A percentile compares a stretch with the other conserved stretches of the same genome.
Conservation (phyloP, 1,140 invertebrate genomes). For the Phymorhynchus buccinoides region DNA sequence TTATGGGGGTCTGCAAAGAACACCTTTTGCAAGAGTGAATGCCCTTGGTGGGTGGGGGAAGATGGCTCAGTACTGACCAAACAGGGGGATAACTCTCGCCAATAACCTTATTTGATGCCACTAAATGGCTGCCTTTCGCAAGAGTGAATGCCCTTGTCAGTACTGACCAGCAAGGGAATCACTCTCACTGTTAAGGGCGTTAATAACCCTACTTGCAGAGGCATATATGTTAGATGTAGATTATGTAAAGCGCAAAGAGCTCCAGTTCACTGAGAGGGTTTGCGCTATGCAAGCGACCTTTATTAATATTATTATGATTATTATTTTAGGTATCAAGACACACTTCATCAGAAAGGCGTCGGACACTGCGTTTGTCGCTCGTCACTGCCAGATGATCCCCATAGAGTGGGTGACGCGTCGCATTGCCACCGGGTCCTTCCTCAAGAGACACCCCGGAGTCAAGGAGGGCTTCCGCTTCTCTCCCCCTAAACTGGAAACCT, state of each 20-base stretch:
- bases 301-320: constrained; percentile 26
- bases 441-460: constrained; percentile 91
- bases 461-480: constrained; percentile 92
- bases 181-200: too few species aligned
- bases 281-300: neutral
- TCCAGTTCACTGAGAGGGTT: neutral
- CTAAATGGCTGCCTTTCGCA: too few species aligned
- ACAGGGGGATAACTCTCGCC: too few species aligned
- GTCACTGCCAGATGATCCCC: constrained; percentile 95
- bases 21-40: too few species aligned
- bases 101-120: too few species aligned
- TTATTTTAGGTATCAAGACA: constrained; percentile 87
- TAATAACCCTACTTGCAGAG: too few species aligned
- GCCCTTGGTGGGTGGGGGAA: too few species aligned
- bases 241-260: too few species aligned
- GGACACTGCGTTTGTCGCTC: constrained; percentile 87
- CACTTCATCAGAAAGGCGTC: constrained; percentile 83
- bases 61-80: too few species aligned
- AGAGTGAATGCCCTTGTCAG: too few species aligned
- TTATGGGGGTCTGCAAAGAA: too few species aligned
- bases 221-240: too few species aligned
- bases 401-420: constrained; percentile 98
- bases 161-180: neutral
- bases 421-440: constrained; percentile 94
- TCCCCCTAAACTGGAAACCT: constrained; percentile 92